These are phyloP conservation scores for Epizoanthus illoricatus DNA, from an alignment of 92 coral and sea anemone species.

Conservation along the genomic window DNA sequence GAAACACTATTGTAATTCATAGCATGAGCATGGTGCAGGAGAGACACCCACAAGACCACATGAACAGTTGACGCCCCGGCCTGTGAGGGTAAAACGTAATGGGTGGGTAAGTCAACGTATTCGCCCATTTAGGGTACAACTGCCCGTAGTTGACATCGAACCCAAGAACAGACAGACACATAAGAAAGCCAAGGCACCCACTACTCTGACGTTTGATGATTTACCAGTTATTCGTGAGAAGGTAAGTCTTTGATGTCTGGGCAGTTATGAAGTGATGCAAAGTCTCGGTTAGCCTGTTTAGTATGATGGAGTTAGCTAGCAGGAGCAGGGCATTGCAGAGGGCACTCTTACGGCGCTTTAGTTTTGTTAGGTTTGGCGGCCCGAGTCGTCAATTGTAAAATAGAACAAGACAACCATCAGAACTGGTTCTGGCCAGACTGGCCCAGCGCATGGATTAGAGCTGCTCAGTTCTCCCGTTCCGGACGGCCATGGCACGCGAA, in stretches of 20 bases:
- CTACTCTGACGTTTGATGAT: constrained; percentile 74
- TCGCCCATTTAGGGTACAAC: constrained; percentile 74
- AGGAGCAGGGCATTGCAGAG: too few species aligned
- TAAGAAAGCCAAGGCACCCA: constrained; percentile 32
- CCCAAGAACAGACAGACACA: constrained; percentile 42
- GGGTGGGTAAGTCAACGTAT: constrained; percentile 88
- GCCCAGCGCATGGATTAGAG: too few species aligned
- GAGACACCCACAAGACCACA: constrained; percentile 29
- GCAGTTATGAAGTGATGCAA: too few species aligned
- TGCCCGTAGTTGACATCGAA: constrained; percentile 63
- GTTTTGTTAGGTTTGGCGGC: too few species aligned
- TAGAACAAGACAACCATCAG: too few species aligned
- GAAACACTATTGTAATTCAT: not conserved
- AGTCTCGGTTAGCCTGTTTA: too few species aligned
- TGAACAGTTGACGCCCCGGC: constrained; percentile 24
- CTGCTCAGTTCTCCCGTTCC: too few species aligned
- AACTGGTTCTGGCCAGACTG: too few species aligned
- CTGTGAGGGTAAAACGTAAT: constrained; percentile 49
- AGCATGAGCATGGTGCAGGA: constrained; percentile 40
- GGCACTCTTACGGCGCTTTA: too few species aligned
- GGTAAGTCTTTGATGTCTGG: constrained; percentile 48
- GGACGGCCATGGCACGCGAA: too few species aligned
- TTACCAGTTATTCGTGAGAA: constrained; percentile 85
- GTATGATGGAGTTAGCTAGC: too few species aligned
- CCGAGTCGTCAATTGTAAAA: too few species aligned